Evolutionary conservation across 2,888 invertebrate species (phyloP).

Genomic region (Troides helena): DNA sequence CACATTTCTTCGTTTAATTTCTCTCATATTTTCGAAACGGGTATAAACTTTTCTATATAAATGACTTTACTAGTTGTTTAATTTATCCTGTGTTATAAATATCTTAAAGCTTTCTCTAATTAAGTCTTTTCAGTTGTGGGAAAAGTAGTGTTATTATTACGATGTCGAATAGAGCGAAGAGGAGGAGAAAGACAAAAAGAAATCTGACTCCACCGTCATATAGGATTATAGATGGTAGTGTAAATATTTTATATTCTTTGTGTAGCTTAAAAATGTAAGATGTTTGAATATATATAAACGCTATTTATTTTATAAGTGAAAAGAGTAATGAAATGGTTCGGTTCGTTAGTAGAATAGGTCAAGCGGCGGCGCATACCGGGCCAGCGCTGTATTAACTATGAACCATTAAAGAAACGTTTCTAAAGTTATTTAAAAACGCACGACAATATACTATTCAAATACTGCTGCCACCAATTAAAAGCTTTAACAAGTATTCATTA

Average conservation of each 20-base stretch:
- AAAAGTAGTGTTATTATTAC: no score
- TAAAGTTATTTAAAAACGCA: not conserved
- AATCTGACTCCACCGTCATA: no score
- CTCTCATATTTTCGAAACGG: no score
- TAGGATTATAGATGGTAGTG: no score
- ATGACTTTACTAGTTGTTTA: no score
- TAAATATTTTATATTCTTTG: not conserved
- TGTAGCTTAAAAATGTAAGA: not conserved
- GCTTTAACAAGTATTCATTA: not conserved
- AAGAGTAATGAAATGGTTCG: slow-evolving; percentile 45
- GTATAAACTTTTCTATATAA: no score
- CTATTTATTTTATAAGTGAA: slow-evolving; percentile 5
- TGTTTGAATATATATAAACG: not conserved
- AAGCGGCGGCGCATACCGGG: slow-evolving; percentile 48
- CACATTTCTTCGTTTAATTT: no score
- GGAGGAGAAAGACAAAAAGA: no score
- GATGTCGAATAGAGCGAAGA: no score
- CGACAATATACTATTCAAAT: not conserved
- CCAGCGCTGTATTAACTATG: slow-evolving; percentile 52
- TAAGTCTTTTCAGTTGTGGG: no score
- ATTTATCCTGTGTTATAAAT: no score
- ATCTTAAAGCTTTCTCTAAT: no score
- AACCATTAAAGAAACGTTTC: slow-evolving; percentile 16
- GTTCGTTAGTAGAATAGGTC: slow-evolving; percentile 51
- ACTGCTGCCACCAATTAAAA: not conserved